phyloP scores from a whole-genome alignment of 2,113 vertebrate species.

The Carollia perspicillata region DNA sequence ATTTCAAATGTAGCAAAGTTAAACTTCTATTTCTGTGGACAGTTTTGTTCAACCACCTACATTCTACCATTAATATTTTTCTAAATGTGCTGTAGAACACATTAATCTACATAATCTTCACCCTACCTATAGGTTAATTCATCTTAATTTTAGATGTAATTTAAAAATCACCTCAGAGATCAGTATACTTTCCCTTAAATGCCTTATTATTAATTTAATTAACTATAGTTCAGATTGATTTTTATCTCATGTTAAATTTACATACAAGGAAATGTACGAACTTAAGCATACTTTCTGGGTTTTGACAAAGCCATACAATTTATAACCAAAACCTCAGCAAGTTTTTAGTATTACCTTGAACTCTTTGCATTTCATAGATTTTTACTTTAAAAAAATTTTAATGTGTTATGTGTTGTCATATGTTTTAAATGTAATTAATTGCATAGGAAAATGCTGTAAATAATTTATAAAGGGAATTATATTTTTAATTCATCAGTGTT shows the following conservation, averaged over 20 bases:
- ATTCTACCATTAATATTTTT: background rate
- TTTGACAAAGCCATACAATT: background rate
- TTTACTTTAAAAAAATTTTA: background rate
- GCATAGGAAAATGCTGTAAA: background rate
- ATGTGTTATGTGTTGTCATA: background rate
- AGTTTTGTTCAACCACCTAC: background rate
- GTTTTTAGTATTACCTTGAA: background rate
- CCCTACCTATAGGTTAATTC: background rate
- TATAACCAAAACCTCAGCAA: background rate
- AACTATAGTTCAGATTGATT: background rate
- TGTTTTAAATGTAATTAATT: background rate
- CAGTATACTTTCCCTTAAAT: background rate
- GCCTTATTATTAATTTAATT: background rate
- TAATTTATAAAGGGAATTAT: background rate
- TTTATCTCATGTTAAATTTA: background rate
- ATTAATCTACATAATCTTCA: background rate
- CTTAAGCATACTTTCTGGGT: background rate
- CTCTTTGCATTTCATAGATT: background rate
- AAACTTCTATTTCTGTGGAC: background rate
- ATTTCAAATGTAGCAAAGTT: background rate
- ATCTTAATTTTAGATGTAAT: background rate
- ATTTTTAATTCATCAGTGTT: background rate
- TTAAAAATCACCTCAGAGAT: background rate
- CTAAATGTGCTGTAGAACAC: background rate
- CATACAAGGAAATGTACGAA: background rate